Evolutionary conservation across 2,113 vertebrate genomes (phyloP).

Genomic region (Heterochromis multidens): DNA sequence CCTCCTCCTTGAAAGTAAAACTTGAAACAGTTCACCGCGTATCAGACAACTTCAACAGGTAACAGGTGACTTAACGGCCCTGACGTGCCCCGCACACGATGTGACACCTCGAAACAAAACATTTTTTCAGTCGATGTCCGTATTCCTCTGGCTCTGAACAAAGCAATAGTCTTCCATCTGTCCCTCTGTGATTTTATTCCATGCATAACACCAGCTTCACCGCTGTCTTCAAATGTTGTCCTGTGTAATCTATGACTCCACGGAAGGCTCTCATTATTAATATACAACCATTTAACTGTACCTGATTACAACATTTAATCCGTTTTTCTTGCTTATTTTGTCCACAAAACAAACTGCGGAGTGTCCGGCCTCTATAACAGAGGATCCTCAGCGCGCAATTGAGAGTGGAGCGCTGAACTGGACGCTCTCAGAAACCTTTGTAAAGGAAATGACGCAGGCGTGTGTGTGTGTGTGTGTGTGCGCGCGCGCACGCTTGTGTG

Average conservation of each 20-base stretch:
- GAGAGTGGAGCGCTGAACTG: background rate
- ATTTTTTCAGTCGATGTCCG: background rate
- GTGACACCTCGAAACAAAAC: background rate
- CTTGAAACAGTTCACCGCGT: background rate
- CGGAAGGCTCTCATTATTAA: background rate
- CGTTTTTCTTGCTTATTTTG: background rate
- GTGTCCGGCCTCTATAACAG: background rate
- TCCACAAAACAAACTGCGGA: background rate
- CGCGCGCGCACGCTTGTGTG: slow-evolving; percentile 20
- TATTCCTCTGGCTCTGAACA: background rate
- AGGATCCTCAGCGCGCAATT: slow-evolving; percentile 3
- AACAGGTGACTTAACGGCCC: background rate
- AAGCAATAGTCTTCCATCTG: background rate
- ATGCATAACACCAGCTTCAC: background rate
- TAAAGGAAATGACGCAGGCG: slow-evolving; percentile 74
- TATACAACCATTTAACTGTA: too few species aligned
- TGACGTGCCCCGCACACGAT: background rate
- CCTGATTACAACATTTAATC: background rate
- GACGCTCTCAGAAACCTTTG: slow-evolving; percentile 6
- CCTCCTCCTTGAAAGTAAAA: background rate
- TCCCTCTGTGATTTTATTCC: background rate
- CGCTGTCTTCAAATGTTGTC: background rate
- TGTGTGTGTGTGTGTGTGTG: slow-evolving; percentile 6
- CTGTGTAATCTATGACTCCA: background rate
- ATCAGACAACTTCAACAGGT: slow-evolving; percentile 32